phyloP scores from a whole-genome alignment of 2,797 vertebrate species.

The Pelodytes ibericus region DNA sequence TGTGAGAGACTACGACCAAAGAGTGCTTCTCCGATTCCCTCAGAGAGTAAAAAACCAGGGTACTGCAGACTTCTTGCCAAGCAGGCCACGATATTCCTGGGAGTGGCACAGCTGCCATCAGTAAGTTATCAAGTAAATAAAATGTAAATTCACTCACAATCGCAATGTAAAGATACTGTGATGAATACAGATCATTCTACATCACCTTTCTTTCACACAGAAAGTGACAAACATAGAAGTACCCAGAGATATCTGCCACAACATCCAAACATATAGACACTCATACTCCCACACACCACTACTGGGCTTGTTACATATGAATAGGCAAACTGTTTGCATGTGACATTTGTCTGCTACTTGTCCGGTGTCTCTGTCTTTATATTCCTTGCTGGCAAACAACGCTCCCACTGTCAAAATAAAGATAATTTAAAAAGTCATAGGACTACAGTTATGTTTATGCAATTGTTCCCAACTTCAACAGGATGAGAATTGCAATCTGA shows the following conservation, averaged over 20 bases:
- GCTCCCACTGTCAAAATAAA: constrained; percentile 70
- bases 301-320: constrained; percentile 25
- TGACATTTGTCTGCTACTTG: constrained; percentile 35
- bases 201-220: neutral
- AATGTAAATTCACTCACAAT: neutral
- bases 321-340: constrained; percentile 44
- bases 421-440: too few relatives aligned
- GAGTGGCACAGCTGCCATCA: constrained; percentile 99
- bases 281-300: constrained; percentile 28
- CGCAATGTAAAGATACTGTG: constrained; percentile 1
- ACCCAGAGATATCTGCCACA: neutral
- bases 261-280: constrained; percentile 9
- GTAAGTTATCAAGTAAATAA: constrained; percentile 82
- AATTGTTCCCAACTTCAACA: too few relatives aligned
- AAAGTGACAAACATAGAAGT: constrained; percentile 14
- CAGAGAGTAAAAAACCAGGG: constrained; percentile 98
- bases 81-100: constrained; percentile 94
- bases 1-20: constrained; percentile 90
- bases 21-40: constrained; percentile 93
- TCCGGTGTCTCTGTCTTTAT: constrained; percentile 25
- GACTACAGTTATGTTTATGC: too few relatives aligned
- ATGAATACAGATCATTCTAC: constrained; percentile 13
- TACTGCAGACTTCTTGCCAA: constrained; percentile 94
- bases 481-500: too few relatives aligned
- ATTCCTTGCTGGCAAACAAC: constrained; percentile 71